These are phyloP conservation scores for Nothobranchius furzeri DNA, from an alignment of 2,113 vertebrate genomes.

Conservation along the genomic window DNA sequence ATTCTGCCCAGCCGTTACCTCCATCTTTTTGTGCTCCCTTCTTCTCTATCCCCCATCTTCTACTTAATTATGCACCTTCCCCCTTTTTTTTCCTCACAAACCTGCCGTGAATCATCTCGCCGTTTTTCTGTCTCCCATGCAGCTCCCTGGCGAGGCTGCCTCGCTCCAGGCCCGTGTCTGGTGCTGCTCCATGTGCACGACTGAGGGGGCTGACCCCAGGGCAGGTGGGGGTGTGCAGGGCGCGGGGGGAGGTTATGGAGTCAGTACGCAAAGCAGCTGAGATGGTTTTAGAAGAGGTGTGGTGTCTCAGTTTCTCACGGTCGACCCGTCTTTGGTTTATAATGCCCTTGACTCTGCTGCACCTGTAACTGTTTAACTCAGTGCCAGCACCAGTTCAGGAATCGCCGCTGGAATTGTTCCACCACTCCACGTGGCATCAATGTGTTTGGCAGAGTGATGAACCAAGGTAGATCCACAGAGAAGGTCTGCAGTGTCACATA, in stretches of 20 bases:
- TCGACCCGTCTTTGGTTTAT: no score
- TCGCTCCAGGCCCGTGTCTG: constrained; percentile 71
- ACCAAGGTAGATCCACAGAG: constrained; percentile 71
- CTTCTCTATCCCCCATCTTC: constrained; percentile 12
- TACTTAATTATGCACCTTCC: constrained; percentile 33
- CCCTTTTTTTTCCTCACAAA: constrained; percentile 12
- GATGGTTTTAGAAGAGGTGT: constrained; percentile 82
- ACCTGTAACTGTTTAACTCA: constrained; percentile 31
- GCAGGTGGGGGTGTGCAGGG: constrained; percentile 77
- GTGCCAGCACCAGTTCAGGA: constrained; percentile 82
- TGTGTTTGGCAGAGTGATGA: constrained; percentile 78
- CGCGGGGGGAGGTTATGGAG: constrained; percentile 81
- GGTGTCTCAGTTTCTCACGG: neutral
- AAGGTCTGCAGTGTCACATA: neutral
- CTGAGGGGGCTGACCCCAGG: constrained; percentile 77
- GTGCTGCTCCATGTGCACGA: constrained; percentile 69
- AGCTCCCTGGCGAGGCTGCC: constrained; percentile 81
- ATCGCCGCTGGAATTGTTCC: constrained; percentile 81
- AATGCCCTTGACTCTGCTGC: neutral
- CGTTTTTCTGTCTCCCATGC: constrained; percentile 15
- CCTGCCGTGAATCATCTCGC: constrained; percentile 22
- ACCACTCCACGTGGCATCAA: constrained; percentile 81
- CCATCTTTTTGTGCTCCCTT: constrained; percentile 35
- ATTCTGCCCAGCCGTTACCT: constrained; percentile 38
- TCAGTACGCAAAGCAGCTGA: constrained; percentile 69